These are phyloP conservation scores for Portunus trituberculatus DNA, from an alignment of 1,140 invertebrate species.

Conservation along the genomic window DNA sequence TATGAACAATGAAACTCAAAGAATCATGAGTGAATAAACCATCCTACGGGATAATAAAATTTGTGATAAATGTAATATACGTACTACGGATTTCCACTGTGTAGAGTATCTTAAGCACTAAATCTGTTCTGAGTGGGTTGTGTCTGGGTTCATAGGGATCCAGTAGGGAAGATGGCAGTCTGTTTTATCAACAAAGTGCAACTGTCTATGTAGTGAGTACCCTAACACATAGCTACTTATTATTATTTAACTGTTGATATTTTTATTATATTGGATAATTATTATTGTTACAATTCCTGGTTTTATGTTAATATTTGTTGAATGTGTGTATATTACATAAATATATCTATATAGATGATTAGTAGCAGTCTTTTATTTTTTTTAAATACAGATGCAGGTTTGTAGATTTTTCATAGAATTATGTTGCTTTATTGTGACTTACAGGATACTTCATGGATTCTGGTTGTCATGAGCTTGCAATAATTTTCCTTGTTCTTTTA, in stretches of 20 bases:
- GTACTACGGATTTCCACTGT: neutral
- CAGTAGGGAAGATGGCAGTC: neutral
- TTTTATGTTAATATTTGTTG: constrained; percentile 1
- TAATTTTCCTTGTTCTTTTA: neutral
- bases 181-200: neutral
- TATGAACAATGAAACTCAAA: neutral
- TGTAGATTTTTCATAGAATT: neutral
- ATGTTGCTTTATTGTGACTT: neutral
- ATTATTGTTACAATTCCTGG: neutral
- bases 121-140: neutral
- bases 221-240: constrained; percentile 2
- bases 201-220: neutral
- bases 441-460: neutral
- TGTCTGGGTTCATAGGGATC: neutral
- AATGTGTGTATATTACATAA: constrained; percentile 12
- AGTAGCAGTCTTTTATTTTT: constrained; percentile 13
- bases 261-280: neutral
- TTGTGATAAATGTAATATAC: constrained; percentile 14
- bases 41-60: neutral
- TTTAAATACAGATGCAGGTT: neutral
- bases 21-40: neutral
- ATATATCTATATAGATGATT: neutral
- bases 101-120: neutral
- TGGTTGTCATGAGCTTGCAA: neutral
- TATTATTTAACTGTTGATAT: neutral